phyloP scores from a whole-genome alignment of 2,113 vertebrate genomes.

The Sinocyclocheilus maitianheensis region DNA sequence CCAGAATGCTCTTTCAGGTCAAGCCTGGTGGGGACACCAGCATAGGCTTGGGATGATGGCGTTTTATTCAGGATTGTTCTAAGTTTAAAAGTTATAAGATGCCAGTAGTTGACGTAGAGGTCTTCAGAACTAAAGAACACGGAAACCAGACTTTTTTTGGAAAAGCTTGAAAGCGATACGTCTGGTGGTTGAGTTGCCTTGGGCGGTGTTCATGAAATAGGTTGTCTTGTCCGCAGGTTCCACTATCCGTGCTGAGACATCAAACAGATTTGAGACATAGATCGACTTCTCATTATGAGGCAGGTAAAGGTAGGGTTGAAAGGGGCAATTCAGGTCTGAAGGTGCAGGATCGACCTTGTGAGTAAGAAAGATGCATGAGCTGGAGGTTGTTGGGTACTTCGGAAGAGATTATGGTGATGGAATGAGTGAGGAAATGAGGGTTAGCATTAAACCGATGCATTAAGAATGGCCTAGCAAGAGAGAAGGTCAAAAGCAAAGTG shows the following conservation, averaged over 20 bases:
- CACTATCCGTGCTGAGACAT: not conserved
- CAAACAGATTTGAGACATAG: not conserved
- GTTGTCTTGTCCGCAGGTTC: not conserved
- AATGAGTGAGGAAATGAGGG: conserved; percentile 3
- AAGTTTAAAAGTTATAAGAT: not conserved
- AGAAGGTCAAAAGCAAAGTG: not conserved
- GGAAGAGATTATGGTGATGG: conserved; percentile 6
- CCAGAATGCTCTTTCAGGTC: not conserved
- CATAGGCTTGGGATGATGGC: not conserved
- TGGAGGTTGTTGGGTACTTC: not conserved
- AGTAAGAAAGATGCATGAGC: not conserved
- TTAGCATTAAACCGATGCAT: not conserved
- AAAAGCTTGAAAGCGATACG: not conserved
- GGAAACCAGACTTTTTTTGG: not conserved
- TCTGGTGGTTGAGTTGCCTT: not conserved
- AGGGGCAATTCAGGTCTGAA: not conserved
- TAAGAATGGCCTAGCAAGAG: not conserved
- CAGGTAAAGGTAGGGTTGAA: not conserved
- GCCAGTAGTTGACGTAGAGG: not conserved
- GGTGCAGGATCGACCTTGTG: not conserved
- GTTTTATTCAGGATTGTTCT: not conserved
- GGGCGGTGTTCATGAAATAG: not conserved
- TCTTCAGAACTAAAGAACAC: not conserved
- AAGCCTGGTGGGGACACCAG: not conserved
- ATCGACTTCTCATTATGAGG: not conserved